phyloP scores from a whole-genome alignment of 2,113 vertebrate species.

The Fukomys damarensis region DNA sequence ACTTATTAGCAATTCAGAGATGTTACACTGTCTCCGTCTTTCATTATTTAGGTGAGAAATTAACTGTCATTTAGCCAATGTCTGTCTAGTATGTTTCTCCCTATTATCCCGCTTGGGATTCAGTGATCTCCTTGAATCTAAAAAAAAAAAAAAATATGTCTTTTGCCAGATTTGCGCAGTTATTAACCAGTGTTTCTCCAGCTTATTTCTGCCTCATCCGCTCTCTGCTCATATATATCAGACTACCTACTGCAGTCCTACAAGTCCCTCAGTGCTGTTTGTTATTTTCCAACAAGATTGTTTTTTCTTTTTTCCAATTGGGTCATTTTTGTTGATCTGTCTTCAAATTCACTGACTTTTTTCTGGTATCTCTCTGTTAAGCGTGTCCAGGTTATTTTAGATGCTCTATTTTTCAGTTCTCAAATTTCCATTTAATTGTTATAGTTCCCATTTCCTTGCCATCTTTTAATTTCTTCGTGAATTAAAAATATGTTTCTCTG shows the following conservation, averaged over 20 bases:
- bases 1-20: neutral
- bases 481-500: neutral
- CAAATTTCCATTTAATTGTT: neutral
- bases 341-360: neutral
- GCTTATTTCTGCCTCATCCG: neutral
- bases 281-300: neutral
- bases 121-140: neutral
- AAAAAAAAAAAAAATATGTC: neutral
- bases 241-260: neutral
- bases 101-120: neutral
- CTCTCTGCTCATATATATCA: neutral
- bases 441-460: neutral
- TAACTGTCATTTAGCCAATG: neutral
- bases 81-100: neutral
- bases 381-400: neutral
- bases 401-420: neutral
- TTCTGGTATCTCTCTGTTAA: neutral
- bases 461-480: neutral
- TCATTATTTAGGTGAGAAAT: neutral
- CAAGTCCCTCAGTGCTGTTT: neutral
- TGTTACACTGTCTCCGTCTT: neutral
- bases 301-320: neutral
- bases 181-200: neutral
- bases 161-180: neutral
- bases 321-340: neutral